phyloP scores from a whole-genome alignment of 2,113 vertebrate genomes.

The Xenus cinereus region DNA sequence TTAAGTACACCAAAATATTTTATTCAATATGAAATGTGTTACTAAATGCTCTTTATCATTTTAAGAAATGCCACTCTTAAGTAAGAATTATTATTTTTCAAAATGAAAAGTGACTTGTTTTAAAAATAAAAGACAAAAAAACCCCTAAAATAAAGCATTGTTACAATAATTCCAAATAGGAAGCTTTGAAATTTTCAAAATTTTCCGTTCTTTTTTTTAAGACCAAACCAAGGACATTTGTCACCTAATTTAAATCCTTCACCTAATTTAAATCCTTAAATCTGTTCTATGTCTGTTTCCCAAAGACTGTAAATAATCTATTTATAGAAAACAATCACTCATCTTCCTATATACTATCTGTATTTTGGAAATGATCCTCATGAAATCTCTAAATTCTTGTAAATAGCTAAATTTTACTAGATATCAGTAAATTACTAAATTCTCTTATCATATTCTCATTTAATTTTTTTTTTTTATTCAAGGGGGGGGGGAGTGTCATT shows the following conservation, averaged over 20 bases:
- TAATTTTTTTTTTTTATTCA: not conserved
- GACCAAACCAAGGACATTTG: not conserved
- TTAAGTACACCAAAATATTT: not conserved
- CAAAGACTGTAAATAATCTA: not conserved
- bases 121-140: not conserved
- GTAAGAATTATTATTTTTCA: not conserved
- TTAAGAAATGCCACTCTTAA: fast-evolving
- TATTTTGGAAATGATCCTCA: not conserved
- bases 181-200: not conserved
- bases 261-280: not conserved
- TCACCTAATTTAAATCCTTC: not conserved
- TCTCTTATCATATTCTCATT: not conserved
- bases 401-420: not conserved
- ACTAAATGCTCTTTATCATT: fast-evolving
- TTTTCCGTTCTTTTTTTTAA: not conserved
- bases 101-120: not conserved
- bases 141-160: not conserved
- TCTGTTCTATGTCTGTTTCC: not conserved
- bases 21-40: not conserved
- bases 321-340: not conserved
- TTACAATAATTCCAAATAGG: not conserved
- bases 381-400: not conserved
- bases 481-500: fast-evolving
- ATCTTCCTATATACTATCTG: not conserved
- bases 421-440: not conserved